Percentiles rank a stretch among this genome's conserved stretches.
These are phyloP conservation scores for Tanytarsus gracilentus DNA, from an alignment of 2,888 invertebrate species.

Conservation along the genomic window DNA sequence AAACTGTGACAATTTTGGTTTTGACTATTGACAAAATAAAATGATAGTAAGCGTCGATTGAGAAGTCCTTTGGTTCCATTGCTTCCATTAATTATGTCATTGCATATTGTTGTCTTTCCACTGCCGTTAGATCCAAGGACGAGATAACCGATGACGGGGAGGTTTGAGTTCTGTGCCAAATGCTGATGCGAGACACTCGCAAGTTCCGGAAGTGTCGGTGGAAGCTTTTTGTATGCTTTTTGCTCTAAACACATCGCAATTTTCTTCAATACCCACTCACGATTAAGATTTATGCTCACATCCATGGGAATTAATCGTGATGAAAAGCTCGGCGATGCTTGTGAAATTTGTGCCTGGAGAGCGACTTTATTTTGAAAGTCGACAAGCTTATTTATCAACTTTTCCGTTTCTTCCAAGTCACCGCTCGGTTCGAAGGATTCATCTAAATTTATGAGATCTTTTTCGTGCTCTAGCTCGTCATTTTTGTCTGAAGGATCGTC, in stretches of 20 bases:
- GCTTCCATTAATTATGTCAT: slow-evolving; percentile 50
- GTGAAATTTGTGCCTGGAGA: not conserved
- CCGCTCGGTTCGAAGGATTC: slow-evolving; percentile 20
- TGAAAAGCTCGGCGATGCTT: not conserved
- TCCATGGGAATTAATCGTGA: not conserved
- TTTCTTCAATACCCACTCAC: slow-evolving; percentile 95
- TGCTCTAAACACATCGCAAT: slow-evolving; percentile 85
- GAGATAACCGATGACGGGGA: slow-evolving; percentile 55
- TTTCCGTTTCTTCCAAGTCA: slow-evolving; percentile 24
- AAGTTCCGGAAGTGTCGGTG: slow-evolving; percentile 30
- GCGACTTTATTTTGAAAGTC: slow-evolving; percentile 8
- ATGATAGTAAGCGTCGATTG: slow-evolving; percentile 70
- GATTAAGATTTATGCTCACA: slow-evolving; percentile 41
- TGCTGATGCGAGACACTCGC: slow-evolving; percentile 23
- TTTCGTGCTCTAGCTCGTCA: slow-evolving; percentile 14
- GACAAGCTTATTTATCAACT: slow-evolving; percentile 16
- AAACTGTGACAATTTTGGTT: slow-evolving; percentile 77
- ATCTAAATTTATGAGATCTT: slow-evolving; percentile 28
- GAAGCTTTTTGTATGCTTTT: slow-evolving; percentile 61
- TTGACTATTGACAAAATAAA: slow-evolving; percentile 81
- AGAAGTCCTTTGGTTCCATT: slow-evolving; percentile 43
- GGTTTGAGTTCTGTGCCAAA: slow-evolving; percentile 16
- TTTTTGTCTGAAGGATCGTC: slow-evolving; percentile 1
- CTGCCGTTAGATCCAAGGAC: slow-evolving; percentile 87
- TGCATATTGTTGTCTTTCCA: slow-evolving; percentile 86